These are phyloP conservation scores for Nylanderia fulva DNA, from an alignment of 1,140 invertebrate species.

Conservation along the genomic window DNA sequence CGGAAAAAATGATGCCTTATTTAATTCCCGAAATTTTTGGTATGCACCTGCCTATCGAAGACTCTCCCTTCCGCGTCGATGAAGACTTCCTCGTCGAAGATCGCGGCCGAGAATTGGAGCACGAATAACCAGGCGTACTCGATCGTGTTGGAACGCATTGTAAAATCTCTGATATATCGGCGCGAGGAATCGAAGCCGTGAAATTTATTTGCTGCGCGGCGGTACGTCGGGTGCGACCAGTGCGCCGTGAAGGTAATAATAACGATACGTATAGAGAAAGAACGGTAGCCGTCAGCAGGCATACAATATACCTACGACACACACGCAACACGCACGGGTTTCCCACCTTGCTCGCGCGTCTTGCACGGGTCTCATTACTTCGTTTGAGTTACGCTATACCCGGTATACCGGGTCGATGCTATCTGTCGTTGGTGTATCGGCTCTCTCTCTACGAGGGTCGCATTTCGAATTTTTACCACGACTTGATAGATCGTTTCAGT, in stretches of 20 bases:
- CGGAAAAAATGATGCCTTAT: neutral
- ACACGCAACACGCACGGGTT: constrained; percentile 21
- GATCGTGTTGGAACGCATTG: constrained; percentile 56
- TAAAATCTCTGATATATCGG: constrained; percentile 54
- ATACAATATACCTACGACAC: constrained; percentile 33
- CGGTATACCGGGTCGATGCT: constrained; percentile 57
- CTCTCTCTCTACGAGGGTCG: constrained; percentile 52
- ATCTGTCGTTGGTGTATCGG: constrained; percentile 60
- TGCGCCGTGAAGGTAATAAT: constrained; percentile 79
- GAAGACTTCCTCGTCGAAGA: constrained; percentile 7
- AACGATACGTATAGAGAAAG: constrained; percentile 66
- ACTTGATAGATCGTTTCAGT: constrained; percentile 65
- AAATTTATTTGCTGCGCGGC: constrained; percentile 79
- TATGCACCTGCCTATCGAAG: neutral
- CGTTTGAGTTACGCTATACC: constrained; percentile 46
- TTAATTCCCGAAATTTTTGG: neutral
- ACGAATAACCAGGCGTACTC: constrained; percentile 44
- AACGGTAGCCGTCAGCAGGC: constrained; percentile 53
- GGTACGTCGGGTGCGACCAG: constrained; percentile 69
- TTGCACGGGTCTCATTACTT: constrained; percentile 48
- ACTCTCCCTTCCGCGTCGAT: neutral
- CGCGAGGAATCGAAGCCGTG: constrained; percentile 73
- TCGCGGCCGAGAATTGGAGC: constrained; percentile 51
- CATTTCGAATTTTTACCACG: constrained; percentile 72
- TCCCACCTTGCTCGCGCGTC: neutral